Evolutionary conservation across 2,888 invertebrate species (phyloP).

Genomic region (Neocrepidodera transversa): DNA sequence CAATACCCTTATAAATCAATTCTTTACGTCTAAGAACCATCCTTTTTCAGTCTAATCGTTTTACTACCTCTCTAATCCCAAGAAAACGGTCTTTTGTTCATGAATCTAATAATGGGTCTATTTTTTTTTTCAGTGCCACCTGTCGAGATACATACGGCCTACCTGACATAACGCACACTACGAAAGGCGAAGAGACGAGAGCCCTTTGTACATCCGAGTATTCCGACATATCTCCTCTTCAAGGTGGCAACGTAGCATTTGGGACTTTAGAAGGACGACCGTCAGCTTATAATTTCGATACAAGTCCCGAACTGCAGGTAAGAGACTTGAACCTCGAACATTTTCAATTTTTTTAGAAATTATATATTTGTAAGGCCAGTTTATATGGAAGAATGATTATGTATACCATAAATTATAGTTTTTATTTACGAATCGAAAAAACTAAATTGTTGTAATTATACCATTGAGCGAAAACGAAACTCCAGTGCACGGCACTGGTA

Average conservation of each 20-base stretch:
- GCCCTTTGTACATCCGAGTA: constrained; percentile 98
- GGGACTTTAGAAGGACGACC: constrained; percentile 94
- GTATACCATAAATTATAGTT: too few species aligned
- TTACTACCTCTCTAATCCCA: constrained; percentile 1
- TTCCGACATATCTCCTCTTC: constrained; percentile 95
- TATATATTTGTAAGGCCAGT: too few species aligned
- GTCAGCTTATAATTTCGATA: constrained; percentile 90
- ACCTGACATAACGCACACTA: constrained; percentile 73
- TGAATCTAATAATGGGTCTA: background rate
- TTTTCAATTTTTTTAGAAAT: too few species aligned
- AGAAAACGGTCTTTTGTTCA: background rate
- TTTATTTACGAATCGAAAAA: too few species aligned
- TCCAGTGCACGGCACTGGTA: too few species aligned
- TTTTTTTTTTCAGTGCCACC: constrained; percentile 72
- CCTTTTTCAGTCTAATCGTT: constrained; percentile 5
- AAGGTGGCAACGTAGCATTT: constrained; percentile 94
- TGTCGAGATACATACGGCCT: constrained; percentile 91
- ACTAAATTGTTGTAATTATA: too few species aligned
- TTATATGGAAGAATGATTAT: too few species aligned
- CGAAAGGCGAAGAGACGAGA: constrained; percentile 82
- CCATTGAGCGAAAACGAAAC: too few species aligned
- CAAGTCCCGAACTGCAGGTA: constrained; percentile 89
- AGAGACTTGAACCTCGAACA: too few species aligned
- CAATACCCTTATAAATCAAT: background rate
- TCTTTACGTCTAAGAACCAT: background rate